Conservation (phyloP, 1,140 invertebrate genomes). For the Dendrolimus kikuchii region DNA sequence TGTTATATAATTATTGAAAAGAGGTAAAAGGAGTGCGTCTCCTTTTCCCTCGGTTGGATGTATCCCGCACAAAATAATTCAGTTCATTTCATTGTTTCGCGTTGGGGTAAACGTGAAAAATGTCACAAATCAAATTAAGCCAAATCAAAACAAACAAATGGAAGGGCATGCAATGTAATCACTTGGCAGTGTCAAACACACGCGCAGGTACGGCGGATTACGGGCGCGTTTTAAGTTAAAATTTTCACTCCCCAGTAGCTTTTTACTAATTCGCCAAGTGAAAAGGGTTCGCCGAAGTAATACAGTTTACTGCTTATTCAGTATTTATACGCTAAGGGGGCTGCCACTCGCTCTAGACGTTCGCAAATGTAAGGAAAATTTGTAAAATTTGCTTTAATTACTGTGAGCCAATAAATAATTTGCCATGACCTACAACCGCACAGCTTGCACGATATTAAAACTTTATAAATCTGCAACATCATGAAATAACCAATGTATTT, state of each 20-base stretch:
- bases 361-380: slow-evolving; percentile 55
- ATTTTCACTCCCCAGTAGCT: slow-evolving; percentile 70
- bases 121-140: slow-evolving; percentile 64
- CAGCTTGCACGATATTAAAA: too few relatives aligned
- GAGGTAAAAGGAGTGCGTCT: not conserved
- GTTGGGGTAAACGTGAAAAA: slow-evolving; percentile 37
- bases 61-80: slow-evolving; percentile 12
- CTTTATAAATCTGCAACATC: too few relatives aligned
- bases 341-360: slow-evolving; percentile 51
- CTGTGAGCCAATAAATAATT: slow-evolving; percentile 16
- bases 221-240: slow-evolving; percentile 65
- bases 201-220: slow-evolving; percentile 53
- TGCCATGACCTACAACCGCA: too few relatives aligned
- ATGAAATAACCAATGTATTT: too few relatives aligned
- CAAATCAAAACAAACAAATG: slow-evolving; percentile 65
- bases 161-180: slow-evolving; percentile 61
- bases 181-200: slow-evolving; percentile 68
- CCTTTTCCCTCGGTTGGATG: slow-evolving; percentile 1
- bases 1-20: not conserved
- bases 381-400: slow-evolving; percentile 60
- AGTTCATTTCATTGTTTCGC: slow-evolving; percentile 25
- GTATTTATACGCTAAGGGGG: slow-evolving; percentile 66
- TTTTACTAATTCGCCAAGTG: slow-evolving; percentile 73
- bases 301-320: slow-evolving; percentile 72
- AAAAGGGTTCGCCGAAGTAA: slow-evolving; percentile 71